phyloP scores from a whole-genome alignment of 2,113 vertebrate species.

The Thunnus maccoyii region DNA sequence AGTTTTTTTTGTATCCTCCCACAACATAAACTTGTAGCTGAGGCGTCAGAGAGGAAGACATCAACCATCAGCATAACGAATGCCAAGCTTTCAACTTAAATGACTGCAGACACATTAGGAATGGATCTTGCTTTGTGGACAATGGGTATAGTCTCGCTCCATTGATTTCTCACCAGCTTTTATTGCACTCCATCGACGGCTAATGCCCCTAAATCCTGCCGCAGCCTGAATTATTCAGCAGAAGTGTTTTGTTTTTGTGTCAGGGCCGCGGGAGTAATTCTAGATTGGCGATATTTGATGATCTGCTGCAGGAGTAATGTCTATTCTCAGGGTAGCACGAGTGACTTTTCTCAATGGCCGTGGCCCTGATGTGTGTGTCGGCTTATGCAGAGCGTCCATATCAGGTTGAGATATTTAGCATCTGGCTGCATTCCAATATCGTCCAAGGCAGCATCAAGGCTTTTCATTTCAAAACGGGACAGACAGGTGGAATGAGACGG shows the following conservation, averaged over 20 bases:
- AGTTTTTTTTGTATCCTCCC: too few species aligned
- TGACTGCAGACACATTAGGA: conserved; percentile 79
- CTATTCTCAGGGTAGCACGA: conserved; percentile 57
- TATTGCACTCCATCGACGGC: conserved; percentile 79
- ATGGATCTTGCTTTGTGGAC: conserved; percentile 78
- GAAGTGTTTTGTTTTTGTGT: conserved; percentile 84
- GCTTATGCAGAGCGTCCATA: conserved; percentile 56
- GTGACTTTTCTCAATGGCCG: conserved; percentile 54
- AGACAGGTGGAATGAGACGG: conserved; percentile 73
- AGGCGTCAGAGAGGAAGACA: conserved; percentile 57
- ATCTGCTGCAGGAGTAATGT: conserved; percentile 73
- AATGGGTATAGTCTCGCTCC: conserved; percentile 77
- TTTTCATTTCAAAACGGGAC: conserved; percentile 71
- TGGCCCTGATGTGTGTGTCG: conserved; percentile 53
- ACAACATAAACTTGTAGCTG: conserved; percentile 13
- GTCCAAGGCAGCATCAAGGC: conserved; percentile 62
- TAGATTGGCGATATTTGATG: conserved; percentile 80
- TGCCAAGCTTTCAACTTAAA: conserved; percentile 69
- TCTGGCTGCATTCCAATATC: conserved; percentile 67
- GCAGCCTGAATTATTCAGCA: conserved; percentile 84
- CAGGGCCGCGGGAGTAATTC: conserved; percentile 76
- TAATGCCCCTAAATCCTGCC: conserved; percentile 81
- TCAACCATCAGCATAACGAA: conserved; percentile 64
- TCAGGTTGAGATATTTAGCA: conserved; percentile 72
- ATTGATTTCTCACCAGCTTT: conserved; percentile 84